Conservation (phyloP, 1,140 invertebrate genomes). For the Eulimnadia texana region DNA sequence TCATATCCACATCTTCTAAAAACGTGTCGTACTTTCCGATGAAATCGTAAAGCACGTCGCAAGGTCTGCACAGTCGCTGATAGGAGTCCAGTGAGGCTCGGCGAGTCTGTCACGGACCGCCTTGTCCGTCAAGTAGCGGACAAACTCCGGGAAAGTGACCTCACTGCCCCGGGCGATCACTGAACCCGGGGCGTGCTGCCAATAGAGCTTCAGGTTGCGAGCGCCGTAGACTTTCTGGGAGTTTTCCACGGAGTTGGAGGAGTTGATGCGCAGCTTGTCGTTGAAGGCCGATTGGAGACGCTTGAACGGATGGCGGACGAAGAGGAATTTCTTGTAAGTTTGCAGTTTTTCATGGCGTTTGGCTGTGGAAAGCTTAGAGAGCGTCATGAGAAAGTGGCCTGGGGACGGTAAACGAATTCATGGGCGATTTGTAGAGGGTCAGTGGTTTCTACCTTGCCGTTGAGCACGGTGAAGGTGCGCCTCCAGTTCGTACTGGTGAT, state of each 20-base stretch:
- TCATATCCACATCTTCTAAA: conserved; percentile 47
- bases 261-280: conserved; percentile 67
- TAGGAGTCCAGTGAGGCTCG: conserved; percentile 82
- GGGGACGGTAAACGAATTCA: conserved; percentile 48
- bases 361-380: conserved; percentile 37
- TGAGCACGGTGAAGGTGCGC: conserved; percentile 66
- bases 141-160: conserved; percentile 76
- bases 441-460: conserved; percentile 47
- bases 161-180: conserved; percentile 62
- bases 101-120: conserved; percentile 34
- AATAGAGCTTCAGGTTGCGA: conserved; percentile 59
- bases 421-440: conserved; percentile 58
- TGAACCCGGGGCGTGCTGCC: conserved; percentile 48
- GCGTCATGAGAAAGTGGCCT: conserved; percentile 32
- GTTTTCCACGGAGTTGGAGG: conserved; percentile 45
- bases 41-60: conserved; percentile 73
- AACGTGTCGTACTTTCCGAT: conserved; percentile 63
- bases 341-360: conserved; percentile 44
- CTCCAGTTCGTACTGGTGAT: conserved; percentile 95
- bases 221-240: conserved; percentile 64
- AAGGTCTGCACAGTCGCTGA: conserved; percentile 72
- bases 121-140: conserved; percentile 55
- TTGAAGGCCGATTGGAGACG: conserved; percentile 73
- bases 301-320: conserved; percentile 83
- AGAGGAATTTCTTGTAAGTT: conserved; percentile 64